A percentile compares a stretch with the other conserved stretches of the same genome.
phyloP scores from a whole-genome alignment of 2,113 vertebrate genomes.

The Paradoxurus hermaphroditus region DNA sequence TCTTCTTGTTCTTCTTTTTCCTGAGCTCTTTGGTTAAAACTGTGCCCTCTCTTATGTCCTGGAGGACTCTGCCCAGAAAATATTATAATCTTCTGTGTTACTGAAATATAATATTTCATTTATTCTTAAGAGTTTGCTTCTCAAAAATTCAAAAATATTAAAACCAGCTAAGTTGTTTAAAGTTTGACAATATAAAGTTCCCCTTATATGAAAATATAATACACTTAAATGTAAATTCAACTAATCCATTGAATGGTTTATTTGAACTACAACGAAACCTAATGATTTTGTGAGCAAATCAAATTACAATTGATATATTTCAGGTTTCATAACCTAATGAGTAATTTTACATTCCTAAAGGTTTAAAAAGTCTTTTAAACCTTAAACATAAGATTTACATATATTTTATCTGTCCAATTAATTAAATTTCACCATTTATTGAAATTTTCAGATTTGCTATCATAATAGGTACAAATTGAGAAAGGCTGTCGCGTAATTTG shows the following conservation, averaged over 20 bases:
- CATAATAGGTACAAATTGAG: background rate
- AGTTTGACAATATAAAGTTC: conserved; percentile 33
- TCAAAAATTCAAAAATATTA: conserved; percentile 51
- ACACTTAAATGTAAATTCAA: conserved; percentile 56
- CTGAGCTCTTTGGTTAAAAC: background rate
- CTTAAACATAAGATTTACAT: background rate
- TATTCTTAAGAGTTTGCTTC: conserved; percentile 45
- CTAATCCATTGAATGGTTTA: conserved; percentile 50
- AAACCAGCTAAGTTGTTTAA: conserved; percentile 53
- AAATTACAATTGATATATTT: conserved; percentile 53
- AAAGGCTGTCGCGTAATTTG: background rate
- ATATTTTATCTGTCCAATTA: background rate
- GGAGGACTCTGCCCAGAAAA: background rate
- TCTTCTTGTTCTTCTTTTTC: background rate
- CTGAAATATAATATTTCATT: background rate
- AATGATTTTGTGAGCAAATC: conserved; percentile 65
- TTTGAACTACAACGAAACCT: conserved; percentile 55
- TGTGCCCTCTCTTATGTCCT: background rate
- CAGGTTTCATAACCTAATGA: conserved; percentile 57
- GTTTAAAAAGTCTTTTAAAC: background rate
- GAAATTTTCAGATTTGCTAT: background rate
- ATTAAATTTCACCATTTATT: conserved; percentile 46
- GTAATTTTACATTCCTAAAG: conserved; percentile 40
- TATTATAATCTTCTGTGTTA: conserved; percentile 8
- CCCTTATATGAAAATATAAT: conserved; percentile 62